A percentile compares a stretch with the other conserved stretches of the same genome.
Conservation (phyloP, 2,797 vertebrate species). For the Lutjanus argentimaculatus region DNA sequence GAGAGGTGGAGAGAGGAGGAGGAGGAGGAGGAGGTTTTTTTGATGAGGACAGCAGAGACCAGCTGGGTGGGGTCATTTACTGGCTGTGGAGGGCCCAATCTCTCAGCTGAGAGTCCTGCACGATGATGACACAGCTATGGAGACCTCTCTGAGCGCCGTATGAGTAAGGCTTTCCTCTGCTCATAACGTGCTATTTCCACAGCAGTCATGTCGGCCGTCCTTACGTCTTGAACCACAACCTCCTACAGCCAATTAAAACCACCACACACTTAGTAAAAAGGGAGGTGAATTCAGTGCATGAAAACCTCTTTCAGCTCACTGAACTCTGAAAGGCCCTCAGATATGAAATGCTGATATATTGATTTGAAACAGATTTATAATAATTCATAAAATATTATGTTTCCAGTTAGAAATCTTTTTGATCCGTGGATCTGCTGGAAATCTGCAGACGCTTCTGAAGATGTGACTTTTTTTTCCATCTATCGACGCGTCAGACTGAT, state of each 20-base stretch:
- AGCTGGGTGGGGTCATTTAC: constrained; percentile 76
- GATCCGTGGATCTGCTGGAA: constrained; percentile 29
- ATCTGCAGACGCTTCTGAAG: constrained; percentile 23
- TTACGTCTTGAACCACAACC: constrained; percentile 56
- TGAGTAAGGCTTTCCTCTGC: constrained; percentile 76
- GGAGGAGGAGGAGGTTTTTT: constrained; percentile 43
- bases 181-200: constrained; percentile 67
- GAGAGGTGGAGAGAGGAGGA: constrained; percentile 60
- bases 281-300: constrained; percentile 29
- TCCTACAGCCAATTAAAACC: constrained; percentile 60
- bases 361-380: constrained; percentile 69
- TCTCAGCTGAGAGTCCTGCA: constrained; percentile 66
- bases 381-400: constrained; percentile 35
- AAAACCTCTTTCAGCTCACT: constrained; percentile 9
- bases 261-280: constrained; percentile 47
- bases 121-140: constrained; percentile 58
- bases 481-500: constrained; percentile 49
- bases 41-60: constrained; percentile 49
- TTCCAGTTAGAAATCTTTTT: constrained; percentile 48
- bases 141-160: constrained; percentile 44
- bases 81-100: constrained; percentile 50
- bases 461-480: constrained; percentile 9
- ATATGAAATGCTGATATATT: constrained; percentile 50
- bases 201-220: constrained; percentile 45
- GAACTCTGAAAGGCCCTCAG: constrained; percentile 26